Evolutionary conservation across 1,140 invertebrate genomes (phyloP), one percentile per base, ranked within the genome.

Genomic region (Lepidotrigona ventralis): DNA sequence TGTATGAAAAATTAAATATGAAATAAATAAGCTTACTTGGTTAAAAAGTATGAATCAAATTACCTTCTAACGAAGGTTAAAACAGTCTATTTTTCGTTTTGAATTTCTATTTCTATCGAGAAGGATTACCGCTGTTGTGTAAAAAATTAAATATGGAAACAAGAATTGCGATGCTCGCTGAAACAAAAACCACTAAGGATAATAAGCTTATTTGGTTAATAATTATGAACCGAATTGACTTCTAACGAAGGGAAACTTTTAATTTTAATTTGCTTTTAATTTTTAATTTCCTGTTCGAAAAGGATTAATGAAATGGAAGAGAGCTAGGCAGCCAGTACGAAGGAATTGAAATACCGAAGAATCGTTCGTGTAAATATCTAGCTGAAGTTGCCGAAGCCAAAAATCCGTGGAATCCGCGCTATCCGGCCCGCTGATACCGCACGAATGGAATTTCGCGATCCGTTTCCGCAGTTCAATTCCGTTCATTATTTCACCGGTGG

Each of bases 361-460:
- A 72, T 73, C 79, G 19, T 63, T 73, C 69, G 79, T 54, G 56
- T 80, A 80, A 80, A 80, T 80, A 73, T 80, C 54, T 60, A 63
- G 64, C 21, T 21, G 56, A 80, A 73, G 79, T 73, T 63, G 69
- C 26, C 12, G 39, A 33, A 58, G 26, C 70, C 46, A 80, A 53
- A 73, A 73, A 73, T 80, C 21, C 26, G 21, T 33, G 70, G 79
- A 80, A 80, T 80, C 56, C 56, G 8, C 54, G 69, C 69, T 39
- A 60, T 79, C 60, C 79, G 39, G 14, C 15, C 66, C 39, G 69
- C 19, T 63, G 56, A n/a, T 53, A 72, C 79, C 79, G 79, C 54
- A 64, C 69, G 54, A 80, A 73, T 80, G 69, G 79, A 80, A 80
- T 79, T 29, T 29, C 53, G 33, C 66, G 33, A 79, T 63, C 79